A percentile compares a stretch with the other conserved stretches of the same genome.
These are phyloP conservation scores for Daboia siamensis DNA, from an alignment of 2,113 vertebrate genomes.

Conservation along the genomic window DNA sequence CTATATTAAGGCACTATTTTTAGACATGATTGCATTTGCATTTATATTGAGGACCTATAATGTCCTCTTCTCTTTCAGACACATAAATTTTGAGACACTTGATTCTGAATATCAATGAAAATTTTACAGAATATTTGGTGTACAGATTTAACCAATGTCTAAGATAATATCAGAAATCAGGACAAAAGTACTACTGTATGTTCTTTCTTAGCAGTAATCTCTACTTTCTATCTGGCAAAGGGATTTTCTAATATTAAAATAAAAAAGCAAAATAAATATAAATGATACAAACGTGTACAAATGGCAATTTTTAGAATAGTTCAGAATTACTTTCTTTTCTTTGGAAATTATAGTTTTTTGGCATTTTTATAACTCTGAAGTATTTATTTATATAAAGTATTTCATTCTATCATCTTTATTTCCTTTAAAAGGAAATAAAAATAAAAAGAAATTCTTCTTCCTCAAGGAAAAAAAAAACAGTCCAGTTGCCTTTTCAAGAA, in stretches of 20 bases:
- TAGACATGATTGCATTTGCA: neutral
- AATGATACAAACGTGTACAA: neutral
- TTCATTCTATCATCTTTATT: neutral
- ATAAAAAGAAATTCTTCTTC: no score
- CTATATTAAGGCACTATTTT: slow-evolving; percentile 31
- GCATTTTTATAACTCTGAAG: neutral
- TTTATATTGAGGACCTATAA: neutral
- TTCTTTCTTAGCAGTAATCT: slow-evolving; percentile 42
- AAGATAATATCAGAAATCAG: slow-evolving; percentile 25
- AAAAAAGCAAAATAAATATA: neutral
- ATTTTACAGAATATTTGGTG: slow-evolving; percentile 47
- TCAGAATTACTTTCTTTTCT: neutral
- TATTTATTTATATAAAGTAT: neutral
- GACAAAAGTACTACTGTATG: slow-evolving; percentile 1
- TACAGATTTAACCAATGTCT: slow-evolving; percentile 33
- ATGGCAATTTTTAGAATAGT: neutral
- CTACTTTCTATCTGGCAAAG: slow-evolving; percentile 30
- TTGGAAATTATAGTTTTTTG: neutral
- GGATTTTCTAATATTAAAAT: neutral
- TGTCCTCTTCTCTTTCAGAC: slow-evolving; percentile 20
- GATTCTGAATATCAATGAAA: slow-evolving; percentile 44
- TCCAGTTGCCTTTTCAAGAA: no score
- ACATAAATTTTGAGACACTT: slow-evolving; percentile 43
- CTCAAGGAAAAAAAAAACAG: no score
- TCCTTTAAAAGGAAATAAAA: no score